A percentile compares a stretch with the other conserved stretches of the same genome.
phyloP scores from a whole-genome alignment of 2,888 invertebrate genomes.

The Pachliopta kotzebuea region DNA sequence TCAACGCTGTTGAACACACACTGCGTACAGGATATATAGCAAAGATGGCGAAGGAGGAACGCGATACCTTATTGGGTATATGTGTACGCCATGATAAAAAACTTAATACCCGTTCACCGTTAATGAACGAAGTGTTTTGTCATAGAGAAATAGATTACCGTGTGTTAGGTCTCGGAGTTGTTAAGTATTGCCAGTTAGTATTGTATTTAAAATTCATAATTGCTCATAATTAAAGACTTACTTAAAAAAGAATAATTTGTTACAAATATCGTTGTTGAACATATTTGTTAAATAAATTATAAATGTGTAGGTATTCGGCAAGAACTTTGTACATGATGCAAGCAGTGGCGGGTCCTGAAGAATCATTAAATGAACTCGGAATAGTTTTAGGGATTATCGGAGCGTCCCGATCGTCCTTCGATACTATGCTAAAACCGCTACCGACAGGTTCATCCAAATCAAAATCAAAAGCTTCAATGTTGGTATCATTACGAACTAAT shows the following conservation, averaged over 20 bases:
- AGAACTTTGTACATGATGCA: slow-evolving; percentile 76
- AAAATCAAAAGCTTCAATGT: slow-evolving; percentile 57
- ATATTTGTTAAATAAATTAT: not conserved
- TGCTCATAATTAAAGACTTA: too few relatives aligned
- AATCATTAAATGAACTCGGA: slow-evolving; percentile 58
- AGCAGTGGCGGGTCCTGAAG: slow-evolving; percentile 79
- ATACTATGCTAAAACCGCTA: slow-evolving; percentile 76
- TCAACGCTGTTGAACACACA: slow-evolving; percentile 78
- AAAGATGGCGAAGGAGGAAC: slow-evolving; percentile 72
- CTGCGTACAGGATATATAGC: slow-evolving; percentile 57
- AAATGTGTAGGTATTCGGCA: slow-evolving; percentile 45
- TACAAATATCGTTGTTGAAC: not conserved
- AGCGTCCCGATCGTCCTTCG: slow-evolving; percentile 73
- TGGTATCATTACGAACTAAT: slow-evolving; percentile 27
- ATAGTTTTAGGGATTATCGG: slow-evolving; percentile 82
- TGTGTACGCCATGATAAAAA: slow-evolving; percentile 77
- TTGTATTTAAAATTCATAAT: too few relatives aligned
- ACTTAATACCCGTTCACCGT: slow-evolving; percentile 79
- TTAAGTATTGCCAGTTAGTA: slow-evolving; percentile 56
- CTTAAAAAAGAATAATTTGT: not conserved
- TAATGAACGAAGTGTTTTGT: slow-evolving; percentile 80
- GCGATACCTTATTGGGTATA: slow-evolving; percentile 75
- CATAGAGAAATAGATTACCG: slow-evolving; percentile 80
- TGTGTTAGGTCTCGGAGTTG: slow-evolving; percentile 77
- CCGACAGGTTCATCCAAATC: slow-evolving; percentile 37